phyloP scores from a whole-genome alignment of 2,797 vertebrate species.

The Crenichthys baileyi region DNA sequence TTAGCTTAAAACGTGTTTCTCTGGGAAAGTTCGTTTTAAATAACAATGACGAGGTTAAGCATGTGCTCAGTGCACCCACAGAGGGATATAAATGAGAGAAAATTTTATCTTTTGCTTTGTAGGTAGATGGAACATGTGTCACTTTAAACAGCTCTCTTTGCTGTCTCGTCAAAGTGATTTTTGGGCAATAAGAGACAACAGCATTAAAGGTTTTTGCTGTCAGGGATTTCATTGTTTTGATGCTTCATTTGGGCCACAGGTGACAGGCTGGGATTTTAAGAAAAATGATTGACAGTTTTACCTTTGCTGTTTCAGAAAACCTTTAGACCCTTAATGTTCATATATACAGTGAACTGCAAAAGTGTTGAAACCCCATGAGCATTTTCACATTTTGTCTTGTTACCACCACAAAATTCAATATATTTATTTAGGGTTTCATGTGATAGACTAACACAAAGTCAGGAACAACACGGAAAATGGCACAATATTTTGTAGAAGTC shows the following conservation, averaged over 20 bases:
- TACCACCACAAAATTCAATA: not conserved
- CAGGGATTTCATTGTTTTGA: slow-evolving; percentile 16
- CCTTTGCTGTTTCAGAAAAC: not conserved
- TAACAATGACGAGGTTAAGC: slow-evolving; percentile 1
- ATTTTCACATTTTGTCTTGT: not conserved
- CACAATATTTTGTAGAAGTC: not conserved
- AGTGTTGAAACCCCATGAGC: not conserved
- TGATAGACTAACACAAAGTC: not conserved
- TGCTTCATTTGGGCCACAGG: slow-evolving; percentile 25
- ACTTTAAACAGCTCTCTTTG: slow-evolving; percentile 9
- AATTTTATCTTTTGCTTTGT: slow-evolving; percentile 2
- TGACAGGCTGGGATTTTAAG: slow-evolving; percentile 1
- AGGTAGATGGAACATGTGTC: slow-evolving; percentile 26
- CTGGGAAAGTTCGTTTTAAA: slow-evolving; percentile 3
- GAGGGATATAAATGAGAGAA: not conserved
- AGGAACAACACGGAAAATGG: not conserved
- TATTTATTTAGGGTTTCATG: not conserved
- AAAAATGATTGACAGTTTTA: slow-evolving; percentile 7
- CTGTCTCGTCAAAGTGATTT: slow-evolving; percentile 23
- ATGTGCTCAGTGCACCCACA: not conserved
- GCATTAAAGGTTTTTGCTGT: slow-evolving; percentile 19
- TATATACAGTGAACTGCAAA: not conserved
- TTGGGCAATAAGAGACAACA: slow-evolving; percentile 21
- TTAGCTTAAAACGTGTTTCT: not conserved
- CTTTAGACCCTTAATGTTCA: not conserved